These are phyloP conservation scores for Drosophila niveifrons DNA, from an alignment of 2,888 invertebrate genomes.

Conservation along the genomic window DNA sequence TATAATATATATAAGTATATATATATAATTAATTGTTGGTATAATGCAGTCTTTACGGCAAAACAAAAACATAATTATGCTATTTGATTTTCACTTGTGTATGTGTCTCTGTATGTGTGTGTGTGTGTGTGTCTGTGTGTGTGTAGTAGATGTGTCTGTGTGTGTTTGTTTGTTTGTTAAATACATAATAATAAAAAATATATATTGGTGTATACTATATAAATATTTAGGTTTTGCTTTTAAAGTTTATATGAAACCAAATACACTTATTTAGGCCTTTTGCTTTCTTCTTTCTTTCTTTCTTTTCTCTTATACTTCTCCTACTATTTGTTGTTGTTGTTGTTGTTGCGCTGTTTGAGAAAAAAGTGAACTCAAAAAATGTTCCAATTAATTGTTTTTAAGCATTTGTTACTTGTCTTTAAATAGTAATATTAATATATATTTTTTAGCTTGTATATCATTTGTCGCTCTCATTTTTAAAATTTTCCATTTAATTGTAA, in stretches of 20 bases:
- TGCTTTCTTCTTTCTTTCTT: slow-evolving; percentile 18
- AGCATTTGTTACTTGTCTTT: slow-evolving; percentile 3
- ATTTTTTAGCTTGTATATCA: slow-evolving; percentile 26
- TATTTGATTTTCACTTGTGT: slow-evolving; percentile 62
- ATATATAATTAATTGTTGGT: slow-evolving; percentile 81
- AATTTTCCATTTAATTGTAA: slow-evolving; percentile 19
- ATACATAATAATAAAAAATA: slow-evolving; percentile 77
- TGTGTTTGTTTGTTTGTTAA: slow-evolving; percentile 37
- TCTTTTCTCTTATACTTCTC: neutral
- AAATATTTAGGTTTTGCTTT: slow-evolving; percentile 60
- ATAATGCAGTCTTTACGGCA: slow-evolving; percentile 85
- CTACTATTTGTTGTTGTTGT: slow-evolving; percentile 14
- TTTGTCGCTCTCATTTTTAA: slow-evolving; percentile 19
- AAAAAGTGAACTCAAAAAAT: slow-evolving; percentile 15
- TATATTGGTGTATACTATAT: slow-evolving; percentile 63
- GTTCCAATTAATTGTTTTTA: slow-evolving; percentile 10
- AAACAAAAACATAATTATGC: slow-evolving; percentile 81
- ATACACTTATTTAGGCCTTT: slow-evolving; percentile 69
- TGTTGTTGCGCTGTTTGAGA: slow-evolving; percentile 8
- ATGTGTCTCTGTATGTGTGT: slow-evolving; percentile 13
- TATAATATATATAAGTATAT: slow-evolving; percentile 38
- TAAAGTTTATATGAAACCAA: slow-evolving; percentile 74
- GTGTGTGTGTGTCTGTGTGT: slow-evolving; percentile 9
- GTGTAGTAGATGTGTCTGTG: slow-evolving; percentile 9
- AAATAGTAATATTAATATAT: neutral